These are phyloP conservation scores for Drosophila kuntzei DNA, from an alignment of 2,888 invertebrate species.

Conservation along the genomic window DNA sequence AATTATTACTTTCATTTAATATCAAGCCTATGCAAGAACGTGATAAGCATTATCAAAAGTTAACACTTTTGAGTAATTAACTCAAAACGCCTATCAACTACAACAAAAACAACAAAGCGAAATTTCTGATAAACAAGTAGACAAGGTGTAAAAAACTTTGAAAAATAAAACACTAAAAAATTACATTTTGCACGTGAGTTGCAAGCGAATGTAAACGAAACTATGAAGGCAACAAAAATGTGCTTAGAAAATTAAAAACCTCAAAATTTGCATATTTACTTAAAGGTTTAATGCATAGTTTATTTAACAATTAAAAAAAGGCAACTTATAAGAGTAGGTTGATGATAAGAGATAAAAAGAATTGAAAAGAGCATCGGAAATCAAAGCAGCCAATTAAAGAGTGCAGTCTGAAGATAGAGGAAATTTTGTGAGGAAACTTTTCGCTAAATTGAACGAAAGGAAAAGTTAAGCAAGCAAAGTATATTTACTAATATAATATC, in stretches of 20 bases:
- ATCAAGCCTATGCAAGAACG: neutral
- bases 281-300: slow-evolving; percentile 30
- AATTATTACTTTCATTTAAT: neutral
- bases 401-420: slow-evolving; percentile 4
- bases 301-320: slow-evolving; percentile 7
- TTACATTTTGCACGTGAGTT: slow-evolving; percentile 39
- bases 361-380: neutral
- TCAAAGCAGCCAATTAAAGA: slow-evolving; percentile 1
- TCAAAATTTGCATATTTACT: slow-evolving; percentile 7
- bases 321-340: slow-evolving; percentile 4
- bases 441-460: neutral
- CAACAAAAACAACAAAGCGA: slow-evolving; percentile 12
- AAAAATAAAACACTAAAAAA: slow-evolving; percentile 5
- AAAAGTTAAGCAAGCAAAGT: too few relatives aligned
- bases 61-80: slow-evolving; percentile 24
- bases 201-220: slow-evolving; percentile 21
- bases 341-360: neutral
- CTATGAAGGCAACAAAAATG: slow-evolving; percentile 30
- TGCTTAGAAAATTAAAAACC: slow-evolving; percentile 8
- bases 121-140: slow-evolving; percentile 19
- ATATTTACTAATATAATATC: too few relatives aligned
- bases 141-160: slow-evolving; percentile 29
- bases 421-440: neutral
- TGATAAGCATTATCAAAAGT: slow-evolving; percentile 29
- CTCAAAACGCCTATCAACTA: slow-evolving; percentile 30